Base-by-base conservation (phyloP, 2,113 vertebrate species). In the Sceloporus undulatus region DNA sequence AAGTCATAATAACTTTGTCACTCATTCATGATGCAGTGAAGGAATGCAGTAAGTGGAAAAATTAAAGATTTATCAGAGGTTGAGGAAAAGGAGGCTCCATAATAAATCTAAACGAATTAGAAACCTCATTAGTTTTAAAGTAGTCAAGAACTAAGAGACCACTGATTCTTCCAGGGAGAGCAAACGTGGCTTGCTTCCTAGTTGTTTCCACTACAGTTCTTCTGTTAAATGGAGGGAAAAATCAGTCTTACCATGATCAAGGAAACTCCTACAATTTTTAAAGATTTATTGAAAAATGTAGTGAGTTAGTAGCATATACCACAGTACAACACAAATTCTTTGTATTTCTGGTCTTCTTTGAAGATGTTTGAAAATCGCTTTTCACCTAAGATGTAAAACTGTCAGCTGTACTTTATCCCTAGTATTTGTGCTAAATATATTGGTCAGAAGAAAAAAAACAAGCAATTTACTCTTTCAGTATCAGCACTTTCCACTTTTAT, bases 401-500 rank as follows among this genome's bases (percentile, higher is more conserved):
- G 90, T 92, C 82, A 85, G 3, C 73, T 65, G 86, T 34, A 38
- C 34, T 88, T 91, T 86, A 21, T 48, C 5, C 75, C 54, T 94
- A 62, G n/a, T 81, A 23, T 81, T 81, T 62, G 19, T 65, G 34
- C 0, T 82, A 76, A 89, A 92, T 78, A 29, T n/a, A 25, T 1
- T 0, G 59, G 79, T 66, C 62, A 87, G 34, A 48, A 74, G 75
- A 40, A 75, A 94, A 73, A 86, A 65, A 40, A 74, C 83, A 62
- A 9, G 88, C 75, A 88, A 40, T 91, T 95, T 88, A 1, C 73
- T 75, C 73, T 65, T 88, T 92, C 86, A 91, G 79, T 82, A 87
- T 73, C 34, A 48, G 14, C 77, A 84, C 40, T 2, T 95, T 93
- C 91, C 85, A 19, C 79, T 81, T 87, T 94, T 94, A 94, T 84